These are phyloP conservation scores for Thunnus maccoyii DNA, from an alignment of 2,113 vertebrate species.

Conservation along the genomic window DNA sequence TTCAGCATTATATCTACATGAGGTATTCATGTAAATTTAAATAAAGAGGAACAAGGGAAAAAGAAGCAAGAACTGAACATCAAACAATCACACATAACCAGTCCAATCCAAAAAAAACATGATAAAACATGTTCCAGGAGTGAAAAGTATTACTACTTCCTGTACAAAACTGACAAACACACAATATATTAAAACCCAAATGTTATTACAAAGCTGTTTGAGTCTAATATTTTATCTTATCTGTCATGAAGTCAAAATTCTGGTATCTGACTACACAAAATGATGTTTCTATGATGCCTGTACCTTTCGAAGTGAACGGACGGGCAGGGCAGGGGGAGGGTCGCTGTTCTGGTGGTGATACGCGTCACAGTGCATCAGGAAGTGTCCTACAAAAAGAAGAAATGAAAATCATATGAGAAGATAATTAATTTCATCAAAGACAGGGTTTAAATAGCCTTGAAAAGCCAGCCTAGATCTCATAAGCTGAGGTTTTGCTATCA, in stretches of 20 bases:
- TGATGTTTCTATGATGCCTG: not conserved
- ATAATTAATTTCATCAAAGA: not conserved
- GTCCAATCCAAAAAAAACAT: not conserved
- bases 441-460: not conserved
- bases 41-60: not conserved
- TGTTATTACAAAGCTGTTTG: not conserved
- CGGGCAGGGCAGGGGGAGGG: constrained; percentile 91
- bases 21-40: not conserved
- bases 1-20: not conserved
- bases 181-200: not conserved
- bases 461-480: not conserved
- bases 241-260: not conserved
- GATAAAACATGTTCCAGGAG: not conserved
- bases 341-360: constrained; percentile 95
- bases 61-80: not conserved
- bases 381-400: constrained; percentile 87
- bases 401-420: not conserved
- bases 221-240: not conserved
- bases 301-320: constrained; percentile 93
- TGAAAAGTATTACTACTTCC: not conserved
- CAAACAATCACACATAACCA: not conserved
- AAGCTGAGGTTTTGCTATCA: not conserved
- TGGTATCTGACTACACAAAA: not conserved
- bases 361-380: constrained; percentile 95
- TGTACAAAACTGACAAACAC: not conserved